Evolutionary conservation across 2,888 invertebrate genomes (phyloP).

Genomic region (Orthosia gracilis): DNA sequence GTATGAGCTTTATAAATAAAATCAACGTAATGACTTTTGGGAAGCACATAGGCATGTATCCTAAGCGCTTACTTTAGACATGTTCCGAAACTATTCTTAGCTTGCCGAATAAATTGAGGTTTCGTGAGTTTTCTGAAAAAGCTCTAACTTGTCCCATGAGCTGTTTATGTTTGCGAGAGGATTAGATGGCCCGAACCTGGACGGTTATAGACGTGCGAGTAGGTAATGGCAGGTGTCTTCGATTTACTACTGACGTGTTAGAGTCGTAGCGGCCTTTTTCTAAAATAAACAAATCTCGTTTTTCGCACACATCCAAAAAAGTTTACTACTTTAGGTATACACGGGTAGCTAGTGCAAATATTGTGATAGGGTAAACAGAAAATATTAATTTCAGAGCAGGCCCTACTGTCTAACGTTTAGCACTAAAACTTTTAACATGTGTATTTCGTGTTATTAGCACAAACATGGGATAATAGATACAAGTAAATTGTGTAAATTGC

Average conservation of each 20-base stretch:
- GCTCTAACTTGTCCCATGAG: slow-evolving; percentile 69
- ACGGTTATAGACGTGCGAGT: slow-evolving; percentile 60
- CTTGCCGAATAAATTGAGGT: slow-evolving; percentile 59
- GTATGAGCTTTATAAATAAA: slow-evolving; percentile 26
- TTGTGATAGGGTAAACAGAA: not conserved
- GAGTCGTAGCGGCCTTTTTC: slow-evolving; percentile 57
- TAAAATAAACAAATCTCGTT: slow-evolving; percentile 62
- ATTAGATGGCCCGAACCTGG: slow-evolving; percentile 67
- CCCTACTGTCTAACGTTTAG: not conserved
- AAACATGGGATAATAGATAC: slow-evolving; percentile 21
- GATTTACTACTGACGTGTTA: slow-evolving; percentile 70
- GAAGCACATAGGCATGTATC: slow-evolving; percentile 1
- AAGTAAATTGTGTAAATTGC: slow-evolving; percentile 26
- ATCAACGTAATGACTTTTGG: slow-evolving; percentile 24
- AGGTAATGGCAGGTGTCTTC: slow-evolving; percentile 56
- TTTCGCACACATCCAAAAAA: slow-evolving; percentile 16
- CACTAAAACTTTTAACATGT: slow-evolving; percentile 1
- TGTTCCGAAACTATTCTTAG: slow-evolving; percentile 44
- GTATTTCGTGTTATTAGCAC: slow-evolving; percentile 24
- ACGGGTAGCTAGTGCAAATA: slow-evolving; percentile 24
- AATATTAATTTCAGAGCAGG: not conserved
- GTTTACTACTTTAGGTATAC: slow-evolving; percentile 4
- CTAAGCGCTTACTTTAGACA: slow-evolving; percentile 30
- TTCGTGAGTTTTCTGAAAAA: slow-evolving; percentile 63
- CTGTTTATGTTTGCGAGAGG: slow-evolving; percentile 67